Conservation (phyloP, 2,888 invertebrate genomes). For the Habroteleia sp. region DNA sequence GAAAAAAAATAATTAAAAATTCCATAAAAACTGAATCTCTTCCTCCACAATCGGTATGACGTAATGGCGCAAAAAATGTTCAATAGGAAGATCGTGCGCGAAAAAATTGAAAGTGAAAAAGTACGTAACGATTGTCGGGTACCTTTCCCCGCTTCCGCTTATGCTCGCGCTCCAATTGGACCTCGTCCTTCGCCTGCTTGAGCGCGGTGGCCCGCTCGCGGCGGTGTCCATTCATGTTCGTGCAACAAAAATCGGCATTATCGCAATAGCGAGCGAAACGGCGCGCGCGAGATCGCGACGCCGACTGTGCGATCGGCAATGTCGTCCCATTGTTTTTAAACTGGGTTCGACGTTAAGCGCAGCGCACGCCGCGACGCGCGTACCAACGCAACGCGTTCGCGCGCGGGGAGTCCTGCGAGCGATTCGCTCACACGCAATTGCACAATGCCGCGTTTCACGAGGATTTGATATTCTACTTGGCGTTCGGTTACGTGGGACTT, state of each 20-base stretch:
- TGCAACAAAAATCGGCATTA: conserved; percentile 46
- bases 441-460: conserved; percentile 39
- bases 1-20: too few species aligned
- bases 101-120: conserved; percentile 29
- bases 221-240: conserved; percentile 66
- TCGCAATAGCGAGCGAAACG: conserved; percentile 51
- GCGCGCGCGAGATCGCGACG: conserved; percentile 65
- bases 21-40: too few species aligned
- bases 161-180: conserved; percentile 74
- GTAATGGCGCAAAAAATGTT: too few species aligned
- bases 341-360: conserved; percentile 66
- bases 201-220: conserved; percentile 71
- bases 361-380: conserved; percentile 67
- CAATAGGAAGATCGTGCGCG: not conserved
- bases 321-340: conserved; percentile 78
- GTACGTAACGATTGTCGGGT: conserved; percentile 30
- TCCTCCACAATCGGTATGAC: too few species aligned
- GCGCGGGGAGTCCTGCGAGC: conserved; percentile 71
- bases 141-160: conserved; percentile 74
- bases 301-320: conserved; percentile 71
- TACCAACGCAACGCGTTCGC: conserved; percentile 63
- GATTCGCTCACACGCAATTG: conserved; percentile 53
- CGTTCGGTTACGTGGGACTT: conserved; percentile 35
- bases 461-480: conserved; percentile 32
- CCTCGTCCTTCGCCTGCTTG: conserved; percentile 76